Evolutionary conservation across 2,797 vertebrate species (phyloP).

Genomic region (Lagorchestes hirsutus): DNA sequence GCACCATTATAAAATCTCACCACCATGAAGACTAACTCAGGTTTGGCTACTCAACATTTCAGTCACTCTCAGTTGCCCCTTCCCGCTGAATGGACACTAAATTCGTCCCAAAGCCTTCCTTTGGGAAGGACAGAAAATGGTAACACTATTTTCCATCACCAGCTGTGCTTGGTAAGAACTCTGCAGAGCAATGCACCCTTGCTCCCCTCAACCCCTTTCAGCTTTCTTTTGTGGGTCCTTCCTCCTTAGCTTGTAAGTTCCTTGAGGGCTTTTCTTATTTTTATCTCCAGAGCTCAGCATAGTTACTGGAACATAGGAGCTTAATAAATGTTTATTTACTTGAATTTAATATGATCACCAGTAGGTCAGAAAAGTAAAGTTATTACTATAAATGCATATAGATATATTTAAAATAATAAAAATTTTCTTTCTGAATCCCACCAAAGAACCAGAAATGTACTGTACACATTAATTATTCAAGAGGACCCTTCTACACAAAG

Average conservation of each 20-base stretch:
- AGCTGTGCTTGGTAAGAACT: neutral
- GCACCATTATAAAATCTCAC: neutral
- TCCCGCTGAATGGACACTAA: neutral
- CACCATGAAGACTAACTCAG: neutral
- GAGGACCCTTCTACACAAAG: neutral
- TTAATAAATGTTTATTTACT: neutral
- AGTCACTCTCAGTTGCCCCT: neutral
- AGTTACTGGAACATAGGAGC: neutral
- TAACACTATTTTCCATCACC: neutral
- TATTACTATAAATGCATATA: conserved; percentile 14
- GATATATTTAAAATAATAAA: conserved; percentile 37
- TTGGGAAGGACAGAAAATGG: neutral
- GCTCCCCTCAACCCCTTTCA: neutral
- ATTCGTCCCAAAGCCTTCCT: neutral
- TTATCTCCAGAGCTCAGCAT: neutral
- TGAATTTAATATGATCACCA: conserved; percentile 39
- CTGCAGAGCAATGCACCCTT: neutral
- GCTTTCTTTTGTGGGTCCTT: neutral
- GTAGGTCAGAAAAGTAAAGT: conserved; percentile 18
- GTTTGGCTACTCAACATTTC: neutral
- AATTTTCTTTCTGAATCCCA: neutral
- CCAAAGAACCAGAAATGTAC: neutral
- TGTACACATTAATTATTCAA: neutral
- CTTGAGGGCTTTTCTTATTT: neutral
- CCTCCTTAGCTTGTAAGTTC: neutral